A percentile compares a stretch with the other conserved stretches of the same genome.
Evolutionary conservation across 2,888 invertebrate genomes (phyloP).

Genomic region (Strigamia maritima): DNA sequence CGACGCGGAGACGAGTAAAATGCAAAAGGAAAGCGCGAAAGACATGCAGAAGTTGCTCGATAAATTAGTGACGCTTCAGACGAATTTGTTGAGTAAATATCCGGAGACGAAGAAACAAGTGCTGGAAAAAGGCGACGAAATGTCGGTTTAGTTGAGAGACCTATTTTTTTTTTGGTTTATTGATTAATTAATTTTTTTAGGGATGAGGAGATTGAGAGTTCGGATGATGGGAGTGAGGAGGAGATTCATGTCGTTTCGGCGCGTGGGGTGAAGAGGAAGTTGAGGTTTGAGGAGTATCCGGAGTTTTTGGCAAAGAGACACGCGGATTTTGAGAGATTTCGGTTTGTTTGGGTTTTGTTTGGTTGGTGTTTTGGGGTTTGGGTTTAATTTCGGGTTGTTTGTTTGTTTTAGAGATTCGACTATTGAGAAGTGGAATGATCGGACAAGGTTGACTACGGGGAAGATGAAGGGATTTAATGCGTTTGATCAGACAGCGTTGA

Average conservation of each 20-base stretch:
- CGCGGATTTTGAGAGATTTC: background rate
- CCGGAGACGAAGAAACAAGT: background rate
- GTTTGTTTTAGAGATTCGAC: conserved; percentile 68
- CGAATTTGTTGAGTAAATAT: background rate
- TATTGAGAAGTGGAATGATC: conserved; percentile 93
- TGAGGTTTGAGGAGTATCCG: background rate
- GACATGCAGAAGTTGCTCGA: background rate
- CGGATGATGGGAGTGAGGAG: background rate
- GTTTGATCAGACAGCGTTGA: conserved; percentile 59
- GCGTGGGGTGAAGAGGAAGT: background rate
- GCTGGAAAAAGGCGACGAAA: too few relatives aligned
- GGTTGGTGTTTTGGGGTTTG: background rate
- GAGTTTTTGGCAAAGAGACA: background rate
- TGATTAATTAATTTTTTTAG: background rate
- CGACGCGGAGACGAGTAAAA: background rate
- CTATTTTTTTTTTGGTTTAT: background rate
- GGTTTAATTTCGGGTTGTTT: background rate
- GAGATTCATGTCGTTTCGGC: background rate
- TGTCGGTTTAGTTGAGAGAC: background rate
- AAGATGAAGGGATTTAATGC: conserved; percentile 62
- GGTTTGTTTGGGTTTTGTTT: background rate
- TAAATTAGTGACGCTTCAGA: background rate
- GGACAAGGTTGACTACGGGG: conserved; percentile 68
- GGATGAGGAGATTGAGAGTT: background rate
- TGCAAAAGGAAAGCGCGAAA: background rate